Evolutionary conservation across 1,140 invertebrate species (phyloP).

Genomic region (Dolichoris vasculosae): DNA sequence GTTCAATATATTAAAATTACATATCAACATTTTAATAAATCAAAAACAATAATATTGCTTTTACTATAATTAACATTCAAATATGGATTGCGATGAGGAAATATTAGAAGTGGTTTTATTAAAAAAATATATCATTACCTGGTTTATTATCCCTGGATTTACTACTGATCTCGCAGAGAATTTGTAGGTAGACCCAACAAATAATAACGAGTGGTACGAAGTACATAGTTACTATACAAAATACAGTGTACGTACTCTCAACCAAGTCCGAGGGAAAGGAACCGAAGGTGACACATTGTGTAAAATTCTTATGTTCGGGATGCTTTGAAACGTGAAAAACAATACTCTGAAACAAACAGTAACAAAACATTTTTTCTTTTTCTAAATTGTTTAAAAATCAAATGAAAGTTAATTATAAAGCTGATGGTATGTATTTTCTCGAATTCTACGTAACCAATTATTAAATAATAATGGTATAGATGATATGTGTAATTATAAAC

Average conservation of each 20-base stretch:
- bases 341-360: slow-evolving; percentile 78
- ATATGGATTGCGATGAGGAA: not conserved
- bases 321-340: slow-evolving; percentile 84
- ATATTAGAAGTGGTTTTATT: not conserved
- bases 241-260: slow-evolving; percentile 85
- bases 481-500: no score
- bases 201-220: slow-evolving; percentile 85
- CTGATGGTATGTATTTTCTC: no score
- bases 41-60: not conserved
- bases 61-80: not conserved
- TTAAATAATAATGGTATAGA: no score
- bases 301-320: slow-evolving; percentile 79
- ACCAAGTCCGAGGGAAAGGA: slow-evolving; percentile 78
- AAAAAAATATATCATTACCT: slow-evolving; percentile 5
- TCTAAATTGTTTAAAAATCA: not conserved
- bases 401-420: not conserved
- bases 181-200: slow-evolving; percentile 82
- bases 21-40: not conserved
- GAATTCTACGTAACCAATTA: no score
- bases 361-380: not conserved
- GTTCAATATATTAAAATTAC: no score
- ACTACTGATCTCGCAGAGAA: slow-evolving; percentile 83
- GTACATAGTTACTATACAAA: slow-evolving; percentile 85
- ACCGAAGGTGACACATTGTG: slow-evolving; percentile 87
- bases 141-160: slow-evolving; percentile 78